Conservation (phyloP, 2,888 invertebrate species). For the Anthrax anthrax region DNA sequence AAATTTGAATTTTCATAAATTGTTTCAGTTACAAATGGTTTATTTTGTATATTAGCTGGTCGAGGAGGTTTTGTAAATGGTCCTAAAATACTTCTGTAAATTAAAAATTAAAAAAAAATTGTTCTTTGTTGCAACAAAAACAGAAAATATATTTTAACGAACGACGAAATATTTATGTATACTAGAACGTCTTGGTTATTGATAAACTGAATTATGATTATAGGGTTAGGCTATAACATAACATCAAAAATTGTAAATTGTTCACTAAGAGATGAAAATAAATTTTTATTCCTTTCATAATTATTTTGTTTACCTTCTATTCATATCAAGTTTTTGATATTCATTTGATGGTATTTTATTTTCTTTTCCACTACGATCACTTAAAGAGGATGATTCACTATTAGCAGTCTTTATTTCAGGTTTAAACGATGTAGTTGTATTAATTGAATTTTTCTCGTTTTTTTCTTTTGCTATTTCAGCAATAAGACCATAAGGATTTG, state of each 20-base stretch:
- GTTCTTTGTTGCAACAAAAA: no score
- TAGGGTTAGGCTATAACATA: no score
- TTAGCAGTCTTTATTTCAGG: neutral
- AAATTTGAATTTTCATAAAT: constrained; percentile 9
- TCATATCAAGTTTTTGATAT: constrained; percentile 1
- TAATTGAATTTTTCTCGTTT: neutral
- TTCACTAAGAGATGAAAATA: no score
- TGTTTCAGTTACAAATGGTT: constrained; percentile 8
- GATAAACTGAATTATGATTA: no score
- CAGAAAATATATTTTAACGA: neutral
- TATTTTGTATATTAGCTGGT: neutral
- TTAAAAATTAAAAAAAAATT: no score
- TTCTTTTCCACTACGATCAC: neutral
- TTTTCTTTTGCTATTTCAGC: constrained; percentile 4
- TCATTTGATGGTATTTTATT: neutral
- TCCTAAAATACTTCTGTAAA: constrained; percentile 7
- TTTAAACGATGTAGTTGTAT: neutral
- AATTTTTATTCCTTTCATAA: no score
- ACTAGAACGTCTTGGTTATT: no score
- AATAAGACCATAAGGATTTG: constrained; percentile 3
- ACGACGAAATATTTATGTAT: no score
- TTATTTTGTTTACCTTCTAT: constrained; percentile 1
- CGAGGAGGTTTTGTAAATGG: constrained; percentile 9
- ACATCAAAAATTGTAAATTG: no score
- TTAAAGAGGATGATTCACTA: neutral